A percentile compares a stretch with the other conserved stretches of the same genome.
Evolutionary conservation across 2,797 vertebrate species (phyloP).

Genomic region (Alca torda): DNA sequence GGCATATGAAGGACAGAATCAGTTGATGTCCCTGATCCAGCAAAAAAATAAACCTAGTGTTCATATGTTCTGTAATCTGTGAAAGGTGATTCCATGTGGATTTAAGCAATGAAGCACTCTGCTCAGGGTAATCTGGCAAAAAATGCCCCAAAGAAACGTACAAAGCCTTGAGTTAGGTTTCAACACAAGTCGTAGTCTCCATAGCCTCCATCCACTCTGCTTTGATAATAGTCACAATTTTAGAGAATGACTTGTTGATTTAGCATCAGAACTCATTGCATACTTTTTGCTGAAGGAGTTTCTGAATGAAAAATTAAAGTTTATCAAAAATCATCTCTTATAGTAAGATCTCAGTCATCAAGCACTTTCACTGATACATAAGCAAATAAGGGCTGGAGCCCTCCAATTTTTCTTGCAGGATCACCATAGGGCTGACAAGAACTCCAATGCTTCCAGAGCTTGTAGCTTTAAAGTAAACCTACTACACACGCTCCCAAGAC

Average conservation of each 20-base stretch:
- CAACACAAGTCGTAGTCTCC: not conserved
- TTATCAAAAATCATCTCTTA: not conserved
- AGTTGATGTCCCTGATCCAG: not conserved
- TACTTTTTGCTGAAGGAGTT: not conserved
- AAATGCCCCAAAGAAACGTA: not conserved
- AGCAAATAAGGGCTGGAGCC: not conserved
- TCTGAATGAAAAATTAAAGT: not conserved
- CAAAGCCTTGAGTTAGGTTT: not conserved
- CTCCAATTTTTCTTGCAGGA: not conserved
- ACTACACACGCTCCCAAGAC: not conserved
- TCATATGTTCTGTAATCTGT: not conserved
- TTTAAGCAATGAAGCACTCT: not conserved
- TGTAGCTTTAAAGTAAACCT: not conserved
- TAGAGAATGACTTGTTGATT: not conserved
- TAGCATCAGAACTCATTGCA: not conserved
- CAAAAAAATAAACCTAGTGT: not conserved
- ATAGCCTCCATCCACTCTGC: not conserved
- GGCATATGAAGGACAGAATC: not conserved
- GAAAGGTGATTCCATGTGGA: not conserved
- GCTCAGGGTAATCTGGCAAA: not conserved
- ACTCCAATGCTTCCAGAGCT: not conserved
- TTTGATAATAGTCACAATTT: not conserved
- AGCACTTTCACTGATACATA: not conserved
- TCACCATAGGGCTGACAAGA: not conserved
- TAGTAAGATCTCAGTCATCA: not conserved